phyloP scores from a whole-genome alignment of 1,140 invertebrate species.

The Ceratoteleas bidentatus region DNA sequence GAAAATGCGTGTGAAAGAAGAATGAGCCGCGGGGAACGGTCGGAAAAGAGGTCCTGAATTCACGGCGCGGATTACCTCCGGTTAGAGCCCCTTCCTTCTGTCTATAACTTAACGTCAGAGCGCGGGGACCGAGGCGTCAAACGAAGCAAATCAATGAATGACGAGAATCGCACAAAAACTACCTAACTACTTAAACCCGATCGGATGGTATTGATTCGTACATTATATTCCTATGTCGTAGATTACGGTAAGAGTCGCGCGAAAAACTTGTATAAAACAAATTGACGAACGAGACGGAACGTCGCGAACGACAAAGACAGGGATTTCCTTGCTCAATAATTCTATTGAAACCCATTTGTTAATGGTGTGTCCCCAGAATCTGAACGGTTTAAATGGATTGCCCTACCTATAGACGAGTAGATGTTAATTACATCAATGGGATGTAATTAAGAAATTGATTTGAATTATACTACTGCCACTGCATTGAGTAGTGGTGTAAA shows the following conservation, averaged over 20 bases:
- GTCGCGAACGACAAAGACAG: neutral
- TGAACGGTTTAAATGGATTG: too few species aligned
- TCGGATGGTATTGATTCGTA: slow-evolving; percentile 59
- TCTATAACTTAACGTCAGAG: slow-evolving; percentile 26
- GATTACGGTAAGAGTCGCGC: slow-evolving; percentile 32
- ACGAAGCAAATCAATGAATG: slow-evolving; percentile 46
- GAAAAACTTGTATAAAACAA: neutral
- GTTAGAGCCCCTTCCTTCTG: slow-evolving; percentile 48
- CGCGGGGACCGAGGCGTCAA: slow-evolving; percentile 37
- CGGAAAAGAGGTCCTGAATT: slow-evolving; percentile 19
- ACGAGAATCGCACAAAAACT: slow-evolving; percentile 69
- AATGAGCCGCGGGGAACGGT: neutral
- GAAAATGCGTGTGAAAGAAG: slow-evolving; percentile 10
- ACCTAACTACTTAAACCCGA: slow-evolving; percentile 66
- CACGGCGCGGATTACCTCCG: slow-evolving; percentile 36
- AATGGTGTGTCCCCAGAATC: too few species aligned
- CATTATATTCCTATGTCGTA: slow-evolving; percentile 64
- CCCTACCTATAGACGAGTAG: too few species aligned
- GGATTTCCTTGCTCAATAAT: too few species aligned
- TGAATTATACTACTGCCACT: too few species aligned
- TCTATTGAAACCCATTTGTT: too few species aligned
- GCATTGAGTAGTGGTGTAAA: too few species aligned
- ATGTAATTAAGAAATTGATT: too few species aligned
- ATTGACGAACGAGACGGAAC: neutral
- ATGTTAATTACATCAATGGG: too few species aligned